Base-by-base conservation (phyloP, 2,797 vertebrate species). In the Bufotes viridis region DNA sequence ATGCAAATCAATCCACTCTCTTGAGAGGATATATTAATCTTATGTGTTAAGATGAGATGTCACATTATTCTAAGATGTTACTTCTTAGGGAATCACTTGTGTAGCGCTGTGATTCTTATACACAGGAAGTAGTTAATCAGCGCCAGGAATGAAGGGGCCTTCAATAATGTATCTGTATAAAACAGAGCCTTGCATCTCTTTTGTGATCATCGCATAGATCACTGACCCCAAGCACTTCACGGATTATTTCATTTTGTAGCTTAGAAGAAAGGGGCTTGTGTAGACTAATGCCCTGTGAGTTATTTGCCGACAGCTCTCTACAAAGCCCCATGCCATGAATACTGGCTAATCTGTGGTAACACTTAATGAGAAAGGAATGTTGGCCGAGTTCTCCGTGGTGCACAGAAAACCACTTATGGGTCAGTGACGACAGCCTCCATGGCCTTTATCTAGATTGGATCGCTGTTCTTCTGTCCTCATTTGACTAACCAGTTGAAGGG, bases 321-420 rank as follows among this genome's bases (percentile, higher is more conserved):
- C 87, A 80, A 80, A 80, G 78, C 78, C 20, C 60, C 51, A 80
- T 42, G 57, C 53, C 65, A 85, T 88, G 82, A 84, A 80, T 34
- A 74, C 57, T 84, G 76, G 82, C 87, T 78, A 84, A 83, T 79
- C 61, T 84, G 82, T 72, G 82, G 87, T 57, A 72, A 78, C 55
- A 85, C 69, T 88, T 85, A 81, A 85, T 88, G 81, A 26, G 82
- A 83, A 79, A 79, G 63, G 87, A 88, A 88, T 88, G 87, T 34
- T 88, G 82, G 75, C 34, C 7, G 69, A 65, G 42, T 5, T 57
- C 14, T 87, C 78, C 14, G 20, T 81, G 78, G 42, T 6, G n/a
- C 58, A 78, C 17, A 51, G 49, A 58, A 75, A 78, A 78, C 61
- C 81, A 67, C 55, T 72, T 26, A 84, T 78, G 75, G 87, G 87